phyloP scores from a whole-genome alignment of 2,888 invertebrate species.

The Balanococcus diminutus region DNA sequence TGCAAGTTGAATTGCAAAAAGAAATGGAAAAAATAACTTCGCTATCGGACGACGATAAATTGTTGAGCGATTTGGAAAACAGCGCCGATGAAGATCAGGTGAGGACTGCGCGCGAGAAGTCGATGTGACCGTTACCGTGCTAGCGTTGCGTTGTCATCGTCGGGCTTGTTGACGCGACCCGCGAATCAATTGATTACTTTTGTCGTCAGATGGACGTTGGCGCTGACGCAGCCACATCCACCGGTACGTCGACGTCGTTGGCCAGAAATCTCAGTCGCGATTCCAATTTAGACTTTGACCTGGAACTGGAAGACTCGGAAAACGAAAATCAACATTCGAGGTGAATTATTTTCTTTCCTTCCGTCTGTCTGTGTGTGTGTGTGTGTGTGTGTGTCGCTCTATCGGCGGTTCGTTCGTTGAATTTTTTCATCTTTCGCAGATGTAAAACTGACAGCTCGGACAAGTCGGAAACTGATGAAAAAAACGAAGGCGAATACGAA shows the following conservation, averaged over 20 bases:
- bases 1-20: conserved; percentile 30
- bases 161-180: not conserved
- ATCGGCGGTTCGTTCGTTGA: not conserved
- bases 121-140: not conserved
- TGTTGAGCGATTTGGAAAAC: conserved; percentile 49
- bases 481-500: conserved; percentile 75
- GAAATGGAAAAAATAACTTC: conserved; percentile 8
- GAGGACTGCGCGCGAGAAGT: not conserved
- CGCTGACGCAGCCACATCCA: not conserved
- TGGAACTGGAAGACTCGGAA: not conserved
- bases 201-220: not conserved
- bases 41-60: conserved; percentile 20
- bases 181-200: not conserved
- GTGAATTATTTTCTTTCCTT: not conserved
- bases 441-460: not conserved
- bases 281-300: not conserved
- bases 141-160: not conserved
- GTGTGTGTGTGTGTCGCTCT: not conserved
- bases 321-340: not conserved
- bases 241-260: not conserved
- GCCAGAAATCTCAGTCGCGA: not conserved
- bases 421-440: not conserved
- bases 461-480: conserved; percentile 58
- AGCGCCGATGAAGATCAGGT: conserved; percentile 44
- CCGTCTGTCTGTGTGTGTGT: not conserved